Evolutionary conservation across 2,113 vertebrate genomes (phyloP), one percentile per base, ranked within the genome.

Genomic region (Falco punctatus): DNA sequence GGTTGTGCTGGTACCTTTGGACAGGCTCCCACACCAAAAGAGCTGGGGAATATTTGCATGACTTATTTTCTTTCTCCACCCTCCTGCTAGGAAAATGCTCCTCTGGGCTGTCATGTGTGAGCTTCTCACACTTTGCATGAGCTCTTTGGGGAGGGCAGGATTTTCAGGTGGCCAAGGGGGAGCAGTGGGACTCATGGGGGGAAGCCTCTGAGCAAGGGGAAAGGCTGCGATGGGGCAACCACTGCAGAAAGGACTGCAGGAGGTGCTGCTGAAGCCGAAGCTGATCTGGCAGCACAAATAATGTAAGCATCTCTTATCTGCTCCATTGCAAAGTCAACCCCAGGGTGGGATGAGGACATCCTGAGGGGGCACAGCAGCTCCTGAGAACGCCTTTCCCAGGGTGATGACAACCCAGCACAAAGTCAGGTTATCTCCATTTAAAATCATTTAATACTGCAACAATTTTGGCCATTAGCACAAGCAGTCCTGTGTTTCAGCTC

Each of bases 101-200:
- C 30, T 66, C 15, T 6, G 70, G 51, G 7, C 9, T 18, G 40
- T 8, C 3, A 0, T 6, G 27, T 66, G 35, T 5, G 46, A 62
- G 11, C 30, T 74, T 6, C 8, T 87, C 55, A 38, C 1, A 0
- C 24, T 24, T 46, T 3, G 21, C 32, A 3, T 6, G 27, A 67
- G 28, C 42, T 40, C 9, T 30, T 1, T 42, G 44, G 59, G 49
- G 35, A 84, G 20, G 33, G 46, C 26, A 35, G 28, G 69, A 14
- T 48, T 30, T 48, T 30, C 5, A 10, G 73, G 19, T 40, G 57
- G 35, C 9, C 0, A 0, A 33, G 38, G 21, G 9, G 21, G 21
- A 46, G 42, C 55, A 21, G 16, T 0, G 1, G 38, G 28, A 71
- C 5, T 38, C 1, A 0, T 5, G 17, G 46, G 33, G 23, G 26